Base-by-base conservation (phyloP, 2,797 vertebrate genomes). In the Chiroxiphia lanceolata region DNA sequence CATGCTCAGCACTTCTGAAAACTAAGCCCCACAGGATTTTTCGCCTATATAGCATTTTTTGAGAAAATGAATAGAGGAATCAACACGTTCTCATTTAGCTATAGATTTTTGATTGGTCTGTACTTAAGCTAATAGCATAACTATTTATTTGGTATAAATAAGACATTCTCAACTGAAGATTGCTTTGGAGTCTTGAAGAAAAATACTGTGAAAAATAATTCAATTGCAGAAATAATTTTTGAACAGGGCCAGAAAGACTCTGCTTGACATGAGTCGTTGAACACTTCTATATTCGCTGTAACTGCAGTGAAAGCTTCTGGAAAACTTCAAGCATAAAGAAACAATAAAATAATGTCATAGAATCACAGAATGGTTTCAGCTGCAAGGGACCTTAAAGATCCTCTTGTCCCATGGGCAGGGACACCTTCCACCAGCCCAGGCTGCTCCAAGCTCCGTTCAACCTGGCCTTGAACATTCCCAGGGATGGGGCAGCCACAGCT, bases 71-170 rank as follows among this genome's bases (percentile, higher is more conserved):
- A 94, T 93, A 84, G 84, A 87, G 84, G 86, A 95, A 95, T 94
- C 96, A 95, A 95, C 92, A 92, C n/a, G 60, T 90, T 61, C 90
- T 95, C 75, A 91, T 94, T 93, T 71, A 95, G 69, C 90, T 90
- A 97, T 91, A 83, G 87, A 89, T 95, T 71, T 94, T 50, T 95
- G 93, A 96, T 94, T 97, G 94, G 88, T 65, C 81, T 90, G 89
- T 94, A 96, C 84, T 97, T 95, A 92, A 87, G 78, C 84, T 97
- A 93, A 95, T 93, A 78, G 76, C 90, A 92, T 94, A 95, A 95
- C 87, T 95, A 92, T 92, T 96, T 93, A 94, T 95, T 95, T 95
- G 94, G 87, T 91, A 94, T 92, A 93, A 96, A 96, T 96, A 96
- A 77, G 78, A 36, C 34, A 44, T 83, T 92, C 65, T 96, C 48